These are phyloP conservation scores for Onthophagus sagittarius DNA, from an alignment of 2,888 invertebrate species.

Conservation along the genomic window DNA sequence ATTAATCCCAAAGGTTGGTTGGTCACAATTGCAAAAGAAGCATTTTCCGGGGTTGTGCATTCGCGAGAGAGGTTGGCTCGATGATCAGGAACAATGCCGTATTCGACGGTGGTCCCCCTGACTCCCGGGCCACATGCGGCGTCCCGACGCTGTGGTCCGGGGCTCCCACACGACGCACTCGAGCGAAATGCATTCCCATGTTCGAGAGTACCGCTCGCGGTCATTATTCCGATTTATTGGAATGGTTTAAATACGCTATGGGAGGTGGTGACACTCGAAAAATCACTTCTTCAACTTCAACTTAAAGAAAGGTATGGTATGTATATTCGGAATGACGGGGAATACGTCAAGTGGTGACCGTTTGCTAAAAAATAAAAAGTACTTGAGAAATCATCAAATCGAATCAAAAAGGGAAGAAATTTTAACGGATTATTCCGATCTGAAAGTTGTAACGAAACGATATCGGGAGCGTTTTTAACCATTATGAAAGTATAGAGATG, in stretches of 20 bases:
- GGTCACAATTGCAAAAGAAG: conserved; percentile 9
- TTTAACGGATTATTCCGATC: background rate
- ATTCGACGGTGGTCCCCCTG: conserved; percentile 28
- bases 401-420: conserved; percentile 10
- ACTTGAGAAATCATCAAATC: background rate
- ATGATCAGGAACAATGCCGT: conserved; percentile 29
- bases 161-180: conserved; percentile 40
- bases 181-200: conserved; percentile 31
- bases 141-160: conserved; percentile 35
- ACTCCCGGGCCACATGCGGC: conserved; percentile 25
- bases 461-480: background rate
- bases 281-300: background rate
- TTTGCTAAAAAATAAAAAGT: conserved; percentile 6
- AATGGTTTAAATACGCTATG: conserved; percentile 8
- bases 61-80: conserved; percentile 20
- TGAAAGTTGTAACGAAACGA: background rate
- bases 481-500: background rate
- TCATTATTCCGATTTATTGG: conserved; percentile 9
- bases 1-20: background rate
- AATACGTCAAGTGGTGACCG: background rate
- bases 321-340: background rate
- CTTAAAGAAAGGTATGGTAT: background rate
- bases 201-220: conserved; percentile 5
- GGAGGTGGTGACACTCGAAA: conserved; percentile 7
- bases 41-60: conserved; percentile 10